These are phyloP conservation scores for Australoheros scitulus DNA, from an alignment of 2,113 vertebrate genomes.

Conservation along the genomic window DNA sequence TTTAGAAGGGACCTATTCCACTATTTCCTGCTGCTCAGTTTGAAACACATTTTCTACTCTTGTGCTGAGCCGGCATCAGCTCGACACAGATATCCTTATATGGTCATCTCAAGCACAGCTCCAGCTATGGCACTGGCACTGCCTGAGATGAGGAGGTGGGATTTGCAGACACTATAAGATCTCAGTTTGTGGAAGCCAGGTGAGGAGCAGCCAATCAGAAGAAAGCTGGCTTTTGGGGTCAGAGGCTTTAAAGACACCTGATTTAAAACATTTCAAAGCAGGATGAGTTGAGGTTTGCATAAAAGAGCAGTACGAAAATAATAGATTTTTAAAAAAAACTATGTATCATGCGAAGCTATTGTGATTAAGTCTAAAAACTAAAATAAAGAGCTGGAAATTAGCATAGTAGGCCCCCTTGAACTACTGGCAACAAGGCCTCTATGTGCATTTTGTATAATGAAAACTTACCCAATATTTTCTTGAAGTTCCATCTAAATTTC, in stretches of 20 bases:
- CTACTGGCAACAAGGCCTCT: background rate
- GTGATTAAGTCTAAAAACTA: background rate
- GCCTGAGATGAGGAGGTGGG: background rate
- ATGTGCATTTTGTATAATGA: background rate
- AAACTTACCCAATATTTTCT: slow-evolving; percentile 92
- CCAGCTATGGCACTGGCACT: too few species aligned
- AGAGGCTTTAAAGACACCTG: background rate
- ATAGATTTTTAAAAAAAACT: too few species aligned
- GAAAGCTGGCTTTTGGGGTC: background rate
- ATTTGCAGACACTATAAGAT: background rate
- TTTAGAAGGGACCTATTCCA: background rate
- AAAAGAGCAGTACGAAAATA: too few species aligned
- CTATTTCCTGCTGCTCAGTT: background rate
- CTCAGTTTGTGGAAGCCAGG: background rate
- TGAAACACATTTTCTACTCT: background rate
- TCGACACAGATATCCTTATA: background rate
- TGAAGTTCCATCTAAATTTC: slow-evolving; percentile 77
- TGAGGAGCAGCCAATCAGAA: background rate
- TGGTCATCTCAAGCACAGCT: background rate
- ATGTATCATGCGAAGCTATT: too few species aligned
- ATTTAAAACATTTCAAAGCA: background rate
- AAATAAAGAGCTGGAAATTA: background rate
- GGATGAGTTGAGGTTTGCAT: too few species aligned
- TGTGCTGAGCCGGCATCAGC: background rate
- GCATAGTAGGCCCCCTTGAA: background rate